A percentile compares a stretch with the other conserved stretches of the same genome.
Conservation (phyloP, 2,113 vertebrate species). For the Mesembrinibis cayennensis region DNA sequence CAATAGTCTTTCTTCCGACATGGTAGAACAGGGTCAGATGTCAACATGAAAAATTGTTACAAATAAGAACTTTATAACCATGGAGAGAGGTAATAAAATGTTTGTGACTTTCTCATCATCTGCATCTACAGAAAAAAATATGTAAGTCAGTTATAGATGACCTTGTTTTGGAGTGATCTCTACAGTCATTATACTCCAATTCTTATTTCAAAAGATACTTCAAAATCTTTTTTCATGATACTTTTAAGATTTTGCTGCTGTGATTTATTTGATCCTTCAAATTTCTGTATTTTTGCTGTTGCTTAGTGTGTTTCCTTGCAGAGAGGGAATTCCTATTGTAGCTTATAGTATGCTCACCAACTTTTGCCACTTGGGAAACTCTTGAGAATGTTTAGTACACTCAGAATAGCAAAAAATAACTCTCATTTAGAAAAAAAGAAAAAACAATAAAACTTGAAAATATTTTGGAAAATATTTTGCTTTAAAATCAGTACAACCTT, state of each 20-base stretch:
- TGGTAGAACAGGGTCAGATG: neutral
- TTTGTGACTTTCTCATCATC: neutral
- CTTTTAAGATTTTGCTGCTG: neutral
- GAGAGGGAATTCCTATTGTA: neutral
- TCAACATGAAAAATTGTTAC: slow-evolving; percentile 23
- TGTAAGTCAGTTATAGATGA: neutral
- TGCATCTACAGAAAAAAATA: neutral
- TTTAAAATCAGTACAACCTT: neutral
- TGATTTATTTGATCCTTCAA: neutral
- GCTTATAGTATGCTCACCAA: neutral
- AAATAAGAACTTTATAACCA: slow-evolving; percentile 29
- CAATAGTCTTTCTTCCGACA: neutral
- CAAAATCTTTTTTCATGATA: neutral
- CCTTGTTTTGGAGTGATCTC: neutral
- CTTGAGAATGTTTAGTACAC: neutral
- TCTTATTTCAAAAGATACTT: slow-evolving; percentile 17
- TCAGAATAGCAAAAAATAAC: neutral
- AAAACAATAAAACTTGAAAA: neutral
- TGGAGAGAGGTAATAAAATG: slow-evolving; percentile 3
- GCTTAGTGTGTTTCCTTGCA: neutral
- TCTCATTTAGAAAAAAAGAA: neutral
- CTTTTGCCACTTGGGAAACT: neutral
- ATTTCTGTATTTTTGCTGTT: neutral
- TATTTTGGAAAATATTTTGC: neutral
- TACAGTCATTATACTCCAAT: neutral